These are phyloP conservation scores for Diaphora mendica DNA, from an alignment of 2,888 invertebrate genomes.

Conservation along the genomic window DNA sequence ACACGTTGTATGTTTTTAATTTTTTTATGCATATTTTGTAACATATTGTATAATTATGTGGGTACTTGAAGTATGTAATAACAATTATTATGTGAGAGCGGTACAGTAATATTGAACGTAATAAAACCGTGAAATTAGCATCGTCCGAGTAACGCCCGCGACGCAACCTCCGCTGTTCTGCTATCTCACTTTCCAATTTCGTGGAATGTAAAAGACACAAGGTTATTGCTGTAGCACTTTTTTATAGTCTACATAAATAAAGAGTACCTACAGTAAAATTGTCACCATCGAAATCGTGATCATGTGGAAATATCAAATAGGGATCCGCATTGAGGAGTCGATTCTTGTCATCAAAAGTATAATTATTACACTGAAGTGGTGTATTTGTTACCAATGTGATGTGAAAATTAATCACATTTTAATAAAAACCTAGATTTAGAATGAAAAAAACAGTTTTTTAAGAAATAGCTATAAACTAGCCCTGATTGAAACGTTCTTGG, in stretches of 20 bases:
- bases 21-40: constrained; percentile 20
- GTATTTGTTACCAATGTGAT: background rate
- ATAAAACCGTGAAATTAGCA: constrained; percentile 63
- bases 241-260: constrained; percentile 58
- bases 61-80: constrained; percentile 50
- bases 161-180: constrained; percentile 32
- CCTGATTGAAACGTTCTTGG: background rate
- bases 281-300: constrained; percentile 47
- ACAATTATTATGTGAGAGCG: constrained; percentile 56
- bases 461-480: background rate
- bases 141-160: constrained; percentile 43
- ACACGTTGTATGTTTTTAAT: constrained; percentile 5
- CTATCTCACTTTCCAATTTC: constrained; percentile 71
- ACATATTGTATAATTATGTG: constrained; percentile 49
- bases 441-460: background rate
- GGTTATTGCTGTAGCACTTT: constrained; percentile 43
- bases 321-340: background rate
- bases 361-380: background rate
- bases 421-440: background rate
- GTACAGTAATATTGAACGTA: constrained; percentile 43
- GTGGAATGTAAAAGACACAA: constrained; percentile 62
- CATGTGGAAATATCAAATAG: constrained; percentile 19
- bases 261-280: constrained; percentile 54
- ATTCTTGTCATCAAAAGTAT: too few species aligned
- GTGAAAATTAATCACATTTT: background rate